Base-by-base conservation (phyloP, 2,113 vertebrate genomes). In the Silurus asotus region DNA sequence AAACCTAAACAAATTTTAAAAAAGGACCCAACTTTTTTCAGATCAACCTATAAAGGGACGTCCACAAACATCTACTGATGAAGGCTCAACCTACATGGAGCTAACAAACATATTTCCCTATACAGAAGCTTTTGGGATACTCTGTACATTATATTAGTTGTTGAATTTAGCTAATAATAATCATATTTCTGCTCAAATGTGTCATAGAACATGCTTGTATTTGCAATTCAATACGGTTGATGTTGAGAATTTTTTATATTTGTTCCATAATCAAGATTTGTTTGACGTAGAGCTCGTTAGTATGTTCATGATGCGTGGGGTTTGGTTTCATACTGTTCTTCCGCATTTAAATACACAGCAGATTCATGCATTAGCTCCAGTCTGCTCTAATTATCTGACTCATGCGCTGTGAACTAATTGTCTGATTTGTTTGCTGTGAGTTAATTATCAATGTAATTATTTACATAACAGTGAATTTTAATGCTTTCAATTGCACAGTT, bases 351-450 rank as follows among this genome's bases (percentile, higher is more conserved):
- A 53, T 25, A 20, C 49, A 28, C 25, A 74, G 53, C 67, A 37
- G 76, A 78, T 48, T 84, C 69, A n/a, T 65, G 61, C 80, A 45
- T 81, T 62, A 59, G 45, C 17, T 15, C 62, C 25, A 25, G 53
- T 59, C 67, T 59, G 51, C 5, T 10, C 37, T 83, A 81, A 81
- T 14, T 55, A 25, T 56, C 14, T 55, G 49, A 10, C 14, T 83
- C 64, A 59, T 56, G 25, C n/a, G 48, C 51, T 15, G 6, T 72
- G 53, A 37, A 19, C 48, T 83, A 83, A 72, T 58, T 45, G 51
- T 20, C 65, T 58, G 51, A 67, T 58, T 10, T 37, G 37, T 56
- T 15, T 15, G 48, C 51, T 15, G 6, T 72, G 53, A 37, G 28
- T 59, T 83, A 83, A 72, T 58, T 45, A 25, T 37, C 65, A 37